Base-by-base conservation (phyloP, 2,888 invertebrate genomes). In the Cynaeus angustus region DNA sequence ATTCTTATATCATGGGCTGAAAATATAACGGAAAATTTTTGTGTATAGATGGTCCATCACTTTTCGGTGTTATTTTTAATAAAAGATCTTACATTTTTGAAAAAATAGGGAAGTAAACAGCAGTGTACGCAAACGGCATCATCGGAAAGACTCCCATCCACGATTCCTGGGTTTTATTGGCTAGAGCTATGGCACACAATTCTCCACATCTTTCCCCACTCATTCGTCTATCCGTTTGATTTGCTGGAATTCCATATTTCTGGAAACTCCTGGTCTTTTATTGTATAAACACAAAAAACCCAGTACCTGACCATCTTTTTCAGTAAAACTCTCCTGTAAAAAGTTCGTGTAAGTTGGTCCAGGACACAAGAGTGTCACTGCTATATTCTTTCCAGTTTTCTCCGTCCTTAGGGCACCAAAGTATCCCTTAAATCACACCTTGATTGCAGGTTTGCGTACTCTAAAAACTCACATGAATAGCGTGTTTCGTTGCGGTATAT, bases 291-390 rank as follows among this genome's bases (percentile, higher is more conserved):
- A 33, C n/a, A 26, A 50, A 33, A 71, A 67, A 59, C 59, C 38
- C 8, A 8, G 43, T 73, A 91, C 91, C 85, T 90, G 85, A 65
- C 90, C 91, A 0, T 83, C 75, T 74, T 88, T 88, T 4, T 86
- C 90, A 0, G 94, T 94, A 78, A 92, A 94, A 72, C 91, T 88
- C 79, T 91, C 88, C 33, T 87, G 81, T 33, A 93, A 85, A 72
- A 94, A 89, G 74, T 91, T 89, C 0, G 93, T 92, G 79, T 90
- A 91, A 10, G 91, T 88, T 1, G 94, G 94, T 3, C 95, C 95
- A 0, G 95, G 94, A 78, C 94, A 93, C 33, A 93, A 85, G 45
- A 94, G 80, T 0, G 91, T 91, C 0, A 94, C 88, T 28, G 87
- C 79, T 53, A 94, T 85, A 59, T 89, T 87, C 45, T 87, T 84